phyloP scores from a whole-genome alignment of 2,888 invertebrate genomes.

The Chrysotoxum bicinctum region DNA sequence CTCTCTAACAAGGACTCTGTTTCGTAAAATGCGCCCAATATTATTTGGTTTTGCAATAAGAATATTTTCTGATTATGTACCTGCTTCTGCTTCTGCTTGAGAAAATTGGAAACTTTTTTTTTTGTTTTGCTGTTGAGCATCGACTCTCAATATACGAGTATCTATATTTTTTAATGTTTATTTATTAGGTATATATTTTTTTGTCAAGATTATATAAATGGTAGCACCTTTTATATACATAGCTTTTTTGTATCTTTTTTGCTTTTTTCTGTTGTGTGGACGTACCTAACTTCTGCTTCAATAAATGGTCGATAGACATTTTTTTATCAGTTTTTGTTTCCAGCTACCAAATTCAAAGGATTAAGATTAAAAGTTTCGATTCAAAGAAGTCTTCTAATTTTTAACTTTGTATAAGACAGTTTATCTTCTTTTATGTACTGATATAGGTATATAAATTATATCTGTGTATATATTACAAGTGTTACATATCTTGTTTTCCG shows the following conservation, averaged over 20 bases:
- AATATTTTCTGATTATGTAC: conserved; percentile 33
- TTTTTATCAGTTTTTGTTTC: neutral
- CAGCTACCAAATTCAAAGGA: neutral
- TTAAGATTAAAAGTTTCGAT: neutral
- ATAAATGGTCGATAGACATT: neutral
- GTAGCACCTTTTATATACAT: neutral
- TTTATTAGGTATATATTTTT: neutral
- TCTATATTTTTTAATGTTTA: neutral
- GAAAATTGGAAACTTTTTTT: conserved; percentile 1
- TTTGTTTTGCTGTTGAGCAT: neutral
- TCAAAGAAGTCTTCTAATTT: neutral
- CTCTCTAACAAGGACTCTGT: conserved; percentile 78
- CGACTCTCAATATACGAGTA: neutral
- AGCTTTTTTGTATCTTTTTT: neutral
- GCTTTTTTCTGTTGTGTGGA: neutral
- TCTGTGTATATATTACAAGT: no score
- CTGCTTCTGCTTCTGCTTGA: conserved; percentile 35
- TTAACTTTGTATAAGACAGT: neutral
- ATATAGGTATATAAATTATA: neutral
- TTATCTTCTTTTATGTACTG: neutral
- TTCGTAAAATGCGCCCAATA: conserved; percentile 33
- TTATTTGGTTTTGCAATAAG: conserved; percentile 22
- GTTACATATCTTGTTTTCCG: no score
- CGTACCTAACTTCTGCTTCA: neutral
- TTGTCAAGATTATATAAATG: neutral